These are phyloP conservation scores for Deroplatys truncata DNA, from an alignment of 2,888 invertebrate species.

Conservation along the genomic window DNA sequence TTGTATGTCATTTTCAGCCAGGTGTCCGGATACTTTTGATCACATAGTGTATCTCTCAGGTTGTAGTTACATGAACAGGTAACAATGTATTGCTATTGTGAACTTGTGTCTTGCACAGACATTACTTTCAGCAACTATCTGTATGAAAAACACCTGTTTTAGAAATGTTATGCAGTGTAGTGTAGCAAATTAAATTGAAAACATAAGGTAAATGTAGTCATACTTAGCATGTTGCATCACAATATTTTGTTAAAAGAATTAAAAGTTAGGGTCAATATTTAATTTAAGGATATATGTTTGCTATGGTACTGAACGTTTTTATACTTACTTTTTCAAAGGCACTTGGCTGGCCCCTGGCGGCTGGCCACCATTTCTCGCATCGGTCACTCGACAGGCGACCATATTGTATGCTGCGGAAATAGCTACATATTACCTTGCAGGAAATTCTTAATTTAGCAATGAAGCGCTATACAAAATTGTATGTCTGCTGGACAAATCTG, in stretches of 20 bases:
- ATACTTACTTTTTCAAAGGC: constrained; percentile 94
- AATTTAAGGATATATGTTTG: background rate
- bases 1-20: too few species aligned
- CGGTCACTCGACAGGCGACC: constrained; percentile 95
- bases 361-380: constrained; percentile 80
- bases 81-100: background rate
- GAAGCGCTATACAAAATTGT: background rate
- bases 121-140: background rate
- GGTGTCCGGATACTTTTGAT: too few species aligned
- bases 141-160: background rate
- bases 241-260: background rate
- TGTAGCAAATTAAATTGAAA: background rate
- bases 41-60: too few species aligned
- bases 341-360: constrained; percentile 87
- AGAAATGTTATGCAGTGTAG: background rate
- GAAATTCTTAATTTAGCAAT: background rate
- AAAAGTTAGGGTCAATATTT: too few species aligned
- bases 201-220: background rate
- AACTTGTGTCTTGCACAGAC: background rate
- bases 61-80: background rate
- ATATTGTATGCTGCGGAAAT: constrained; percentile 87
- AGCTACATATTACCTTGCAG: constrained; percentile 43
- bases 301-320: background rate
- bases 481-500: background rate
- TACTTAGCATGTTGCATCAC: background rate